Evolutionary conservation across 1,140 invertebrate genomes (phyloP), one percentile per base, ranked within the genome.

Genomic region (Cepaea nemoralis): DNA sequence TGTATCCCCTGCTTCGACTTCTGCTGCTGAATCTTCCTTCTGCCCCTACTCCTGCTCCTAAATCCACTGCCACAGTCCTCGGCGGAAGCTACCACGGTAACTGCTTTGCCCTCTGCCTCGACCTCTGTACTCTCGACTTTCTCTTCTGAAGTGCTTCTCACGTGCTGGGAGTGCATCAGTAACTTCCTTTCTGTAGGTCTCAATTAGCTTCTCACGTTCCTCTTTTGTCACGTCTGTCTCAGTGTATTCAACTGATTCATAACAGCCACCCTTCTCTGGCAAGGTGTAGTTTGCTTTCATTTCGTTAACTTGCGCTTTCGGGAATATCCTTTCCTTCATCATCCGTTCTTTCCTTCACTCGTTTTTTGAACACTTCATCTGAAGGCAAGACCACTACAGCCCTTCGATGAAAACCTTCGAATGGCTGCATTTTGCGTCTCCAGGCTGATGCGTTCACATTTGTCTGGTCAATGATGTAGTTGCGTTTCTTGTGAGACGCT

Each of bases 391-490:
- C 94, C 88, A 98, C 95, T 89, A 98, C 94, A 84, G 96, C 95
- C 89, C 95, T 95, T 89, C 95, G 95, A 93, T 95, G 95, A 93
- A 96, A 97, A 89, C 95, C 96, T 91, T 94, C 94, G 94, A 98
- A 99, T 92, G 95, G 94, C 92, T 95, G 95, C 94, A 98, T 95
- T 95, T 98, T 98, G 93, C 97, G 96, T 92, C 96, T 95, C 94
- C 98, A 96, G 88, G 95, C 96, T 91, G 96, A 95, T 92, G 96
- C 95, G 94, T 97, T 97, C 88, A 98, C 96, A 94, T 98, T 98
- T 92, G 96, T 96, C 97, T 98, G 88, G 85, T n/a, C n/a, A n/a
- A n/a, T n/a, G n/a, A n/a, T n/a, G n/a, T n/a, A n/a, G n/a, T n/a
- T n/a, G n/a, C n/a, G n/a, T n/a, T n/a, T n/a, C n/a, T n/a, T n/a